A percentile compares a stretch with the other conserved stretches of the same genome.
These are phyloP conservation scores for Propsilocerus akamusi DNA, from an alignment of 1,140 invertebrate species.

Conservation along the genomic window DNA sequence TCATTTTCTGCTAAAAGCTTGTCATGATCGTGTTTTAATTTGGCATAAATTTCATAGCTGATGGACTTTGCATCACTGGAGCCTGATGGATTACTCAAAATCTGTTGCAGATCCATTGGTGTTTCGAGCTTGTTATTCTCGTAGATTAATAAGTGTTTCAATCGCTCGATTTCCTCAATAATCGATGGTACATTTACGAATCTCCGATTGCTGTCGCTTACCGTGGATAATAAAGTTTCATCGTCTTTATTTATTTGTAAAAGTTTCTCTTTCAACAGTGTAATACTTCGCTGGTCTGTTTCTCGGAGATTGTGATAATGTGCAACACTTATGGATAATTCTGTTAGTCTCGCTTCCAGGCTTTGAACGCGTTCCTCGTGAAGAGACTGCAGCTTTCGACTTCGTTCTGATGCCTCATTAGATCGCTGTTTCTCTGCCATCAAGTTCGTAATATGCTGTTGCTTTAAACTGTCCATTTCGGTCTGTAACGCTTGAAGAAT, in stretches of 20 bases:
- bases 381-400: conserved; percentile 38
- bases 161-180: conserved; percentile 33
- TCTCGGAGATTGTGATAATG: conserved; percentile 53
- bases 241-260: not conserved
- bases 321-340: conserved; percentile 60
- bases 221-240: not conserved
- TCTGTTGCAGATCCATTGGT: conserved; percentile 29
- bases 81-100: conserved; percentile 18
- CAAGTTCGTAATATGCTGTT: conserved; percentile 44
- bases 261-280: conserved; percentile 41
- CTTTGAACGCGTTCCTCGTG: conserved; percentile 58
- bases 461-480: conserved; percentile 49
- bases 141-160: conserved; percentile 31
- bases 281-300: conserved; percentile 55
- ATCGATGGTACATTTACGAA: conserved; percentile 9
- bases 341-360: conserved; percentile 58
- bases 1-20: conserved; percentile 23
- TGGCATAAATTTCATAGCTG: conserved; percentile 30
- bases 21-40: conserved; percentile 25
- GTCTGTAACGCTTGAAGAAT: conserved; percentile 44
- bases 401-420: conserved; percentile 43
- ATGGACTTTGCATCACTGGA: conserved; percentile 11
- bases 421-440: conserved; percentile 25
- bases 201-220: conserved; percentile 6
- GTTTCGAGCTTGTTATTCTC: conserved; percentile 31